phyloP scores from a whole-genome alignment of 1,140 invertebrate genomes.

The Solenopsis fugax region DNA sequence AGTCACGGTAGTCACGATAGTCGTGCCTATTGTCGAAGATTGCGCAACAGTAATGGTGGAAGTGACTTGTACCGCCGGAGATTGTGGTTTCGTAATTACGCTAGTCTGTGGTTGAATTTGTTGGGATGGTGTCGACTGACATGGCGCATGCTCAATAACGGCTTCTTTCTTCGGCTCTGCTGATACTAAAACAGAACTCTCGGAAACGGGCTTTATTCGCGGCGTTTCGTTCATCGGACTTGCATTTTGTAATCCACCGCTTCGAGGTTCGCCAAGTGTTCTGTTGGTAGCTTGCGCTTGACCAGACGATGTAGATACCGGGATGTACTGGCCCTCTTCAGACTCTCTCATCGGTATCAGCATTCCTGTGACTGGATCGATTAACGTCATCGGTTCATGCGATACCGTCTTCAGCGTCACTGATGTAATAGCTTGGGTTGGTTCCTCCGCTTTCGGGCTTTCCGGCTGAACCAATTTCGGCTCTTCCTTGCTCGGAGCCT shows the following conservation, averaged over 20 bases:
- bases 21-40: conserved; percentile 25
- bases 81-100: conserved; percentile 81
- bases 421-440: neutral
- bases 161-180: conserved; percentile 68
- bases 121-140: conserved; percentile 51
- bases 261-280: conserved; percentile 71
- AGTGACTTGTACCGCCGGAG: conserved; percentile 73
- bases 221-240: conserved; percentile 19
- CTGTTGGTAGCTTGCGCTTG: conserved; percentile 73
- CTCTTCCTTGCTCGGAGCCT: conserved; percentile 71
- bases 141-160: conserved; percentile 60
- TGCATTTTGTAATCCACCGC: conserved; percentile 27
- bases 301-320: conserved; percentile 85
- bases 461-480: conserved; percentile 65
- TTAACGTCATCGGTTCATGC: conserved; percentile 88
- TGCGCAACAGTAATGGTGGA: conserved; percentile 50
- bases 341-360: conserved; percentile 91
- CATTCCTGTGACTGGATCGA: conserved; percentile 93
- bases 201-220: conserved; percentile 43
- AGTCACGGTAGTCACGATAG: conserved; percentile 42
- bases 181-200: neutral
- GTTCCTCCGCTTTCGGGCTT: conserved; percentile 68
- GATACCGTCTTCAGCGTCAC: conserved; percentile 74
- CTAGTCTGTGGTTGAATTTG: conserved; percentile 74
- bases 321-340: conserved; percentile 91